These are phyloP conservation scores for Phoeniculus purpureus DNA, from an alignment of 2,797 vertebrate genomes.

Conservation along the genomic window DNA sequence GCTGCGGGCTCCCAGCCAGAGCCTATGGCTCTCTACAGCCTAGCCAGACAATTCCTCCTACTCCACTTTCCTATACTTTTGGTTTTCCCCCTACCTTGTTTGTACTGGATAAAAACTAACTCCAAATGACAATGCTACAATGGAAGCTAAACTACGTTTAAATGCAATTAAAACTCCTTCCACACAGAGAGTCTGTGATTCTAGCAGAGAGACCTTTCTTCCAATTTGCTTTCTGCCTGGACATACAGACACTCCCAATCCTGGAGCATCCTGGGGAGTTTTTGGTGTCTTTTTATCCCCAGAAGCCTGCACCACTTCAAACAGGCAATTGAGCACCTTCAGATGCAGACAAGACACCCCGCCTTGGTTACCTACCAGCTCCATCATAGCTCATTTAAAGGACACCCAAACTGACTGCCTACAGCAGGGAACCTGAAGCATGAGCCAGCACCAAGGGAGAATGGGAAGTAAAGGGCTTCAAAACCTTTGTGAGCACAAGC, in stretches of 20 bases:
- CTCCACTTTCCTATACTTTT: neutral
- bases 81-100: slow-evolving; percentile 8
- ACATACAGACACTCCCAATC: neutral
- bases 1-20: neutral
- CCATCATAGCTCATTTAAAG: neutral
- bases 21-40: neutral
- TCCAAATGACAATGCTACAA: neutral
- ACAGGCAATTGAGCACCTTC: neutral
- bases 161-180: slow-evolving; percentile 32
- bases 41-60: fast-evolving
- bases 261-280: neutral
- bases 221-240: neutral
- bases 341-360: fast-evolving
- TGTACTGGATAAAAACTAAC: slow-evolving; percentile 21
- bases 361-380: neutral
- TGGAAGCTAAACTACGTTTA: neutral
- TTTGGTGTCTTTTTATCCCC: neutral
- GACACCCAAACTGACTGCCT: neutral
- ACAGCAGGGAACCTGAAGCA: neutral
- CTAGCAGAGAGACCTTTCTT: neutral
- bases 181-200: fast-evolving
- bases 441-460: neutral
- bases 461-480: neutral
- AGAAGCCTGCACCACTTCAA: neutral
- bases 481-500: neutral